Evolutionary conservation across 2,113 vertebrate species (phyloP).

Genomic region (Myotis yumanensis): DNA sequence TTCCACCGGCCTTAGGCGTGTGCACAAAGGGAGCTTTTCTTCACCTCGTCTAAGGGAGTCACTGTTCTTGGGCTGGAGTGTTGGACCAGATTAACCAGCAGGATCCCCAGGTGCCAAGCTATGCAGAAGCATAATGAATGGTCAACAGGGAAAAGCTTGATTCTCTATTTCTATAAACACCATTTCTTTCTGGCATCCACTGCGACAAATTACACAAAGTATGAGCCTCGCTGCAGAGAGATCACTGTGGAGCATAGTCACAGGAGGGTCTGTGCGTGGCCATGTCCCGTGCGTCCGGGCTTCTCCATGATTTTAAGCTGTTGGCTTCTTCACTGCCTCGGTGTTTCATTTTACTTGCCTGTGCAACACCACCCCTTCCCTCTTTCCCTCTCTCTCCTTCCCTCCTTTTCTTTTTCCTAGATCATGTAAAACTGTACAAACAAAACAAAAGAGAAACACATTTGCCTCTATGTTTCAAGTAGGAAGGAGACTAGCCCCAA

Average conservation of each 20-base stretch:
- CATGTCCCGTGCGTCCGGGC: accelerated
- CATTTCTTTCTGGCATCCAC: constrained; percentile 76
- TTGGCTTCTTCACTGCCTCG: neutral
- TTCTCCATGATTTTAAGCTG: neutral
- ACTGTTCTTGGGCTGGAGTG: constrained; percentile 78
- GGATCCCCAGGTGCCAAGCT: constrained; percentile 81
- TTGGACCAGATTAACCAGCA: constrained; percentile 77
- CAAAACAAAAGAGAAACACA: constrained; percentile 64
- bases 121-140: constrained; percentile 77
- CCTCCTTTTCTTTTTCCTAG: neutral
- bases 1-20: constrained; percentile 77
- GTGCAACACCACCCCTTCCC: accelerated
- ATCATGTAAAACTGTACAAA: constrained; percentile 27
- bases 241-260: neutral
- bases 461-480: constrained; percentile 77
- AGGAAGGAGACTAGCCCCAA: constrained; percentile 82
- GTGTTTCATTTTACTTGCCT: neutral
- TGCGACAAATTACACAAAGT: constrained; percentile 29
- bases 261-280: accelerated
- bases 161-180: constrained; percentile 77
- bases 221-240: neutral
- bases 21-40: constrained; percentile 81
- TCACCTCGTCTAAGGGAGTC: constrained; percentile 79
- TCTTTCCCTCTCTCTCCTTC: neutral
- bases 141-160: constrained; percentile 65